Base-by-base conservation (phyloP, 2,113 vertebrate genomes). In the Coreoperca whiteheadi region DNA sequence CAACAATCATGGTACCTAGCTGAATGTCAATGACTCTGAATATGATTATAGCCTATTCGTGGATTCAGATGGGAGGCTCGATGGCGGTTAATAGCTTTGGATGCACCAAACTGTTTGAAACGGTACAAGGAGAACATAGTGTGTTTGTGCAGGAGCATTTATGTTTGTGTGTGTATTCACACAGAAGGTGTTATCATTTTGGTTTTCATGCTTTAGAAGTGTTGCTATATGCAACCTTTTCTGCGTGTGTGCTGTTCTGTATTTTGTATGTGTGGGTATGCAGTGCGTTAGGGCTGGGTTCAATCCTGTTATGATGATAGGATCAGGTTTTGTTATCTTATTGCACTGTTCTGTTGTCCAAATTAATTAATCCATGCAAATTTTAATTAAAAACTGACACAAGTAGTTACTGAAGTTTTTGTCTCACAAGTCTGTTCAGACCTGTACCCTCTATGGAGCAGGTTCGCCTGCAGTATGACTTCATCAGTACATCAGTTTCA, bases 21-120 rank as follows among this genome's bases (percentile, higher is more conserved):
- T 87, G 85, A 93, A 94, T 92, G 84, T 87, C 87, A 92, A 89
- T 92, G 77, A 86, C 78, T 82, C 21, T 74, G 80, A 88, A 94
- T 88, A 83, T 84, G 85, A 92, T 94, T 92, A 91, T 37, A 67
- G 78, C 50, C 91, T 87, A 9, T 84, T 92, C 88, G 88, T 80
- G 70, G 83, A 85, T 92, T 92, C 88, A 84, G 80, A 91, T 84
- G 83, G 82, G 81, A 80, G 83, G 63, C 65, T 71, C 4, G 76
- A 92, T 93, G 83, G 65, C 21, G 7, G 67, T 81, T 92, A 90
- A 91, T 81, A 74, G 82, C 63, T 72, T 73, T 28, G 70, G 83
- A 84, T 88, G 82, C 74, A 43, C 64, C 89, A 75, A 90, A 83
- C 41, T 23, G 51, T 84, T 85, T 77, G 57, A 87, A 84, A 54